Base-by-base conservation (phyloP, 1,140 invertebrate species). In the Archivesica marissinica region DNA sequence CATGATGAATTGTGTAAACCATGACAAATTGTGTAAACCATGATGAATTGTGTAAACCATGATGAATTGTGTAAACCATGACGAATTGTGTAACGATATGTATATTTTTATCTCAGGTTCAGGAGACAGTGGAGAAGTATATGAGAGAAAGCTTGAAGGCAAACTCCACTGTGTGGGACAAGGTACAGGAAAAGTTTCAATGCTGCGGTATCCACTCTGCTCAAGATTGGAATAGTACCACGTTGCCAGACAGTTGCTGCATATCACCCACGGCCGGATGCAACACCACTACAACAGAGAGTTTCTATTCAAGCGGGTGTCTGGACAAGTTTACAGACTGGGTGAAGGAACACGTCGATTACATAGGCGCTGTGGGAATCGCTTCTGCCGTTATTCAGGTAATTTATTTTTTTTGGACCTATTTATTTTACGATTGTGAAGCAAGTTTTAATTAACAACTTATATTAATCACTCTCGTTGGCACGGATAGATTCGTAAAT, bases 161-260 rank as follows among this genome's bases (percentile, higher is more conserved):
- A 44, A 86, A 79, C 25, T 88, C 86, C 2, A 79, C 68, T 85
- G 89, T 80, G 13, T 94, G 94, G 94, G 89, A 94, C 78, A 86
- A 91, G 38, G 88, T 93, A 13, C 94, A 94, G 85, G 78, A 88
- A 50, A 89, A 93, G 86, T 93, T 94, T 52, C 80, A 91, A 50
- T 95, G 94, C 88, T 95, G 94, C 86, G 94, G 94, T 59, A 93
- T 94, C 23, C 89, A 91, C 41, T 94, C 90, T 70, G 85, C 86
- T 35, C 83, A 86, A 13, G 93, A 95, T 59, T 95, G 94, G 94
- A 11, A 59, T 0, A 0, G 33, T 0, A 50, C 44, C 0, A 47
- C 28, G 6, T 68, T 90, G 25, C 94, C 94, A 28, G 83, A 89
- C 15, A 92, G 91, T 11, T 94, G 94, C 87, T 94, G 94, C 78